These are phyloP conservation scores for Florisuga fusca DNA, from an alignment of 2,797 vertebrate genomes.

Conservation along the genomic window DNA sequence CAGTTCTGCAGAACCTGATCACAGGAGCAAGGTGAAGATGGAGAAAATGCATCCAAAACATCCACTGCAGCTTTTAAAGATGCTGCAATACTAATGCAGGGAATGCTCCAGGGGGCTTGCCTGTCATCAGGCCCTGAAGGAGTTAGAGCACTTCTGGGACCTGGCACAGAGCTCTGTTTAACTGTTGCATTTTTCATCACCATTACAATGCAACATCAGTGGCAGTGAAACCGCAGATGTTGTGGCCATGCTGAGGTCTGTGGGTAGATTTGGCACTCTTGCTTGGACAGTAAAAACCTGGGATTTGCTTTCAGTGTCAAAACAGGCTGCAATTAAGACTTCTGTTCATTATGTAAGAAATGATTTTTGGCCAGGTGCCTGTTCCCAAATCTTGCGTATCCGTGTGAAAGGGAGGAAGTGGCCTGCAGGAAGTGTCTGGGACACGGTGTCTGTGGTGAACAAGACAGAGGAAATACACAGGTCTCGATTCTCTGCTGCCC, in stretches of 20 bases:
- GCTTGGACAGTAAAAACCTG: background rate
- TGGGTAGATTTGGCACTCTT: fast-evolving
- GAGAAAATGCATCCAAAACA: background rate
- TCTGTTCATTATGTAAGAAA: constrained; percentile 19
- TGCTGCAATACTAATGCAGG: background rate
- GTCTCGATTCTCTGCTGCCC: constrained; percentile 10
- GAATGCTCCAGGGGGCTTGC: background rate
- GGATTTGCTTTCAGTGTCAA: background rate
- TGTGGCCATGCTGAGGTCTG: background rate
- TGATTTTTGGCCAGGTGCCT: constrained; percentile 26
- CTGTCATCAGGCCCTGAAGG: background rate
- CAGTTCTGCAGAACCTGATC: fast-evolving
- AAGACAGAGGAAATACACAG: constrained; percentile 52
- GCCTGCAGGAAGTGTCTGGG: constrained; percentile 62
- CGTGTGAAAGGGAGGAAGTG: background rate
- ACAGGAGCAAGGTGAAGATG: background rate
- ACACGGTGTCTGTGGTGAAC: constrained; percentile 43
- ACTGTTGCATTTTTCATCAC: background rate
- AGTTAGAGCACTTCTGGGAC: background rate
- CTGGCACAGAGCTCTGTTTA: background rate
- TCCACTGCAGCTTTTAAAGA: background rate
- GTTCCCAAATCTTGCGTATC: constrained; percentile 32
- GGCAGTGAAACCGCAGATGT: fast-evolving
- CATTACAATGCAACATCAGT: background rate
- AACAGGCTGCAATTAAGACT: constrained; percentile 27